phyloP scores from a whole-genome alignment of 2,113 vertebrate genomes.

The Laterallus jamaicensis region DNA sequence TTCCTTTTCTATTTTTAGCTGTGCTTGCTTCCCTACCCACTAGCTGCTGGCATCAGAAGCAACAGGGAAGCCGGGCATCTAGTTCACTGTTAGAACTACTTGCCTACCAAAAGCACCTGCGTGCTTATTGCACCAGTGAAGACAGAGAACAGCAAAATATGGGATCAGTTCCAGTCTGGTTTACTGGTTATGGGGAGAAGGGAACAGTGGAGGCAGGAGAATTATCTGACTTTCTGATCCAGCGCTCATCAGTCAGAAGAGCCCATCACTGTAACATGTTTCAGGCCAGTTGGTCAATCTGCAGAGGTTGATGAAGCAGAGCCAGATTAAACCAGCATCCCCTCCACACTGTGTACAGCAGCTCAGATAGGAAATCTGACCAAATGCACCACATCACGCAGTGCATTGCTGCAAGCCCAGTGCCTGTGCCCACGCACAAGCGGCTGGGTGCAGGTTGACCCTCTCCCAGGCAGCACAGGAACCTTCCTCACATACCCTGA shows the following conservation, averaged over 20 bases:
- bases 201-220: background rate
- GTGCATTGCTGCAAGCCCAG: background rate
- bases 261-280: rapidly evolving
- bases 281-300: background rate
- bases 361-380: background rate
- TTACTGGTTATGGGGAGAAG: background rate
- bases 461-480: background rate
- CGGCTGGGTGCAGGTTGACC: background rate
- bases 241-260: rapidly evolving
- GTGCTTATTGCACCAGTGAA: background rate
- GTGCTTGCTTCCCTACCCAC: slow-evolving; percentile 14
- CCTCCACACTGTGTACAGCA: rapidly evolving
- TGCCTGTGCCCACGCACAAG: rapidly evolving
- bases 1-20: slow-evolving; percentile 50
- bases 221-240: background rate
- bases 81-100: background rate
- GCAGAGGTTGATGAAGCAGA: background rate
- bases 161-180: background rate
- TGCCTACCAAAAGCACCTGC: background rate
- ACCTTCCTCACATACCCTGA: rapidly evolving
- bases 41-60: slow-evolving; percentile 25
- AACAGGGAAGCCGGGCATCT: background rate
- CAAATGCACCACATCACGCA: background rate
- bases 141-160: background rate
- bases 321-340: background rate